Conservation (phyloP, 2,113 vertebrate genomes). For the Aythya baeri region DNA sequence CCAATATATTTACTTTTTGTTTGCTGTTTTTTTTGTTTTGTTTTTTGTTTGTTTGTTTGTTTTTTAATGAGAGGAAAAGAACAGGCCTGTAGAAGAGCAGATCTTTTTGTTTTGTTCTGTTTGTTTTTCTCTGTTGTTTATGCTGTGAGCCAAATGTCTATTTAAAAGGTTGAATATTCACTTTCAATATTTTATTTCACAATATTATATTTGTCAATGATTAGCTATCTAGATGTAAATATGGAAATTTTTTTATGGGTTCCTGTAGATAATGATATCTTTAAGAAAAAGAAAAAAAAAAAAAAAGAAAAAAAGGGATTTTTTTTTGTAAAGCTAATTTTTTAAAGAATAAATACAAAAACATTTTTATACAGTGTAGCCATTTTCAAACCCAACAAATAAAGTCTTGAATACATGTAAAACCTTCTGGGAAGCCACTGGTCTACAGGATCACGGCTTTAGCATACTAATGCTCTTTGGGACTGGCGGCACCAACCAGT, state of each 20-base stretch:
- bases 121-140: slow-evolving; percentile 72
- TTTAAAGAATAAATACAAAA: slow-evolving; percentile 60
- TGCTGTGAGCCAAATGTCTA: slow-evolving; percentile 84
- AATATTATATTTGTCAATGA: slow-evolving; percentile 76
- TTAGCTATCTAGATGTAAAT: slow-evolving; percentile 80
- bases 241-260: slow-evolving; percentile 72
- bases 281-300: slow-evolving; percentile 32
- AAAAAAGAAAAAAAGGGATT: slow-evolving; percentile 27
- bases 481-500: slow-evolving; percentile 23
- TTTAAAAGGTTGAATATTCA: slow-evolving; percentile 80
- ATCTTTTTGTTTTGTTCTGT: slow-evolving; percentile 42
- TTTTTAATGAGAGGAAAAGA: slow-evolving; percentile 19
- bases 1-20: background rate
- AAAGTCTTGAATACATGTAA: slow-evolving; percentile 13
- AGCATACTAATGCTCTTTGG: background rate
- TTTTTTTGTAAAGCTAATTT: slow-evolving; percentile 80
- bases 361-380: slow-evolving; percentile 74
- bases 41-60: background rate
- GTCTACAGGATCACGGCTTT: slow-evolving; percentile 45
- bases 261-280: slow-evolving; percentile 81
- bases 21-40: background rate
- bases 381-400: slow-evolving; percentile 49
- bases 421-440: background rate
- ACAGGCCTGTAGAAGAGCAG: slow-evolving; percentile 19
- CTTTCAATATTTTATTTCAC: slow-evolving; percentile 80